These are phyloP conservation scores for Silurus asotus DNA, from an alignment of 2,113 vertebrate species.

Conservation along the genomic window DNA sequence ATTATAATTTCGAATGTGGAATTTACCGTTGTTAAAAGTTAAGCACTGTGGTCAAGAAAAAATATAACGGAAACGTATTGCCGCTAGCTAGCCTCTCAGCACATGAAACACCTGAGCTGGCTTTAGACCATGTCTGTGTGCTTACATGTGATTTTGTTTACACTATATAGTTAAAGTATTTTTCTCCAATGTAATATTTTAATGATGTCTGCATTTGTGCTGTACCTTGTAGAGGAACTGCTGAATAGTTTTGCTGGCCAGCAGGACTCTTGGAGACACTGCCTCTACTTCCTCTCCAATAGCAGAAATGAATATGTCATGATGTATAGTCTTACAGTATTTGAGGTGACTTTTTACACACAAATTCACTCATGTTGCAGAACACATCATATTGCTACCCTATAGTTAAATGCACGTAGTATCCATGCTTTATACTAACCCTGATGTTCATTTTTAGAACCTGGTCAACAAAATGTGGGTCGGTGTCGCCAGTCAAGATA, in stretches of 20 bases:
- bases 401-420: not conserved
- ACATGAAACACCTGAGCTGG: not conserved
- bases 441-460: constrained; percentile 74
- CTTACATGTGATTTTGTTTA: not conserved
- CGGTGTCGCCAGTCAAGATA: constrained; percentile 92
- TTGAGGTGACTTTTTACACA: constrained; percentile 81
- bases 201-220: constrained; percentile 21
- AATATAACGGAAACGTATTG: not conserved
- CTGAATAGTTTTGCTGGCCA: constrained; percentile 98
- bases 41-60: not conserved
- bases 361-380: not conserved
- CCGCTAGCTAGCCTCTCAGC: not conserved
- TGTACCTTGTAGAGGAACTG: constrained; percentile 86
- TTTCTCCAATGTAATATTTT: not conserved
- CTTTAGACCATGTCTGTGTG: not conserved
- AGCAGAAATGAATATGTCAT: constrained; percentile 97
- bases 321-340: constrained; percentile 99
- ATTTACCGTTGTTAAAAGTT: not conserved
- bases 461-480: constrained; percentile 99
- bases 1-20: not conserved
- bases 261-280: constrained; percentile 96
- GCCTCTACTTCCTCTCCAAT: constrained; percentile 96
- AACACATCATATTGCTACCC: not conserved
- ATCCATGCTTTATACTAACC: not conserved
- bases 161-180: not conserved